Base-by-base conservation (phyloP, 30 jellyfish, hydroid and myxozoan species). In the Aurelia coerulea region DNA sequence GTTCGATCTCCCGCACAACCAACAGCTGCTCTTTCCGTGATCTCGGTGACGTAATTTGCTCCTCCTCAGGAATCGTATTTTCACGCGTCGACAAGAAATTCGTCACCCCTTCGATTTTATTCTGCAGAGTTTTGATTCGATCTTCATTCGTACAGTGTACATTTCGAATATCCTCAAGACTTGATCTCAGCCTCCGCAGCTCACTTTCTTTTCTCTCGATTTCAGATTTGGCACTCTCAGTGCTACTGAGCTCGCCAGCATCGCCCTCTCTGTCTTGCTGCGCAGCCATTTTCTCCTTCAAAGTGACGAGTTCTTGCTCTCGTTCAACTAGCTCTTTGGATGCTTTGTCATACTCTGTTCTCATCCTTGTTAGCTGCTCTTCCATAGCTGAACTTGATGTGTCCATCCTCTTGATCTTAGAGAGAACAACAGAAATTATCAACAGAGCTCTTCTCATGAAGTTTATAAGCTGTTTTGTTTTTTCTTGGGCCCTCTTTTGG, bases 51-150 rank as follows among this genome's bases (percentile, higher is more conserved):
- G 54, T 75, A 33, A 18, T 39, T 29, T 12, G 23, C 4, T 50
- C 81, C 39, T 77, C 86, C 52, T 87, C 90, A 15, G 86, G 85
- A 12, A 64, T 78, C 17, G 86, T 50, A 4, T 75, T 37, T 41
- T 78, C 89, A 0, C 88, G 53, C 56, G 67, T 76, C 12, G 92
- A 83, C 74, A 87, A 29, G 60, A 76, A 62, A 41, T 87, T 78
- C 33, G 96, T 87, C 66, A 87, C 96, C 5, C 90, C 90, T 76
- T 87, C 96, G 39, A 87, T 87, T 50, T 87, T 87, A 87, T 87
- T 78, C 74, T 87, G 96, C 65, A 87, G 60, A 7, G 90, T 53
- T 72, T 78, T 76, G 32, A 87, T 87, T 15, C 96, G 82, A 33
- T 68, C 90, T 65, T 87, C 96, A 51, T 87, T 87, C 10, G 77